A percentile compares a stretch with the other conserved stretches of the same genome.
Evolutionary conservation across 2,797 vertebrate species (phyloP).

Genomic region (Anguilla pacifica): DNA sequence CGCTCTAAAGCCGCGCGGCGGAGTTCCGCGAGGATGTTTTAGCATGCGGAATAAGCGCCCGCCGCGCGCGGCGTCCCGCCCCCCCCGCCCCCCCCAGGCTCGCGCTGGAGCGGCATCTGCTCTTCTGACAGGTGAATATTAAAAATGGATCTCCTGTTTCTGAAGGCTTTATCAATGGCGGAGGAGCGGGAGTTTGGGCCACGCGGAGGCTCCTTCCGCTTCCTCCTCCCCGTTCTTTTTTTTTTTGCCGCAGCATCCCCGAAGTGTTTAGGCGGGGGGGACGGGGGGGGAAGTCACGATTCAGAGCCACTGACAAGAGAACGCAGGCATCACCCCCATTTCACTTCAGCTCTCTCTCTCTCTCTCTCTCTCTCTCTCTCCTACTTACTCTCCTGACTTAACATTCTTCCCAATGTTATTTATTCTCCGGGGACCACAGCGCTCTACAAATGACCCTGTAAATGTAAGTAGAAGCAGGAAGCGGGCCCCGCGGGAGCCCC

Average conservation of each 20-base stretch:
- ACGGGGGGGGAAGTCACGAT: not conserved
- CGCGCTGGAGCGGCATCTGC: constrained; percentile 54
- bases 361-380: constrained; percentile 31
- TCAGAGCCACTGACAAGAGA: not conserved
- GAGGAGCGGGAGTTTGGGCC: constrained; percentile 35
- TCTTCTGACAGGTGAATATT: constrained; percentile 53
- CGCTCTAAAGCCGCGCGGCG: constrained; percentile 25
- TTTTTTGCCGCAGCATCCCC: not conserved
- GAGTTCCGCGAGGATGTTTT: constrained; percentile 22
- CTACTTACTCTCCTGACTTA: constrained; percentile 15
- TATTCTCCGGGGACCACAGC: constrained; percentile 50
- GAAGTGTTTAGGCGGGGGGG: not conserved
- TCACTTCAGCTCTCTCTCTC: constrained; percentile 32
- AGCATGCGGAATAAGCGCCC: constrained; percentile 44
- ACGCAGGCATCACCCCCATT: constrained; percentile 4
- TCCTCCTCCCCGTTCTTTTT: not conserved
- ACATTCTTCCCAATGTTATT: constrained; percentile 41
- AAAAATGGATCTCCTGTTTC: constrained; percentile 53
- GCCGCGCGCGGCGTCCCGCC: constrained; percentile 50
- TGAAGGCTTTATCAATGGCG: constrained; percentile 40
- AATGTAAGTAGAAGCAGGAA: constrained; percentile 53
- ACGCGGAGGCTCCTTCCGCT: constrained; percentile 17
- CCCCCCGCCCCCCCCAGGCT: constrained; percentile 46
- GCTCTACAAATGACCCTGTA: constrained; percentile 54
- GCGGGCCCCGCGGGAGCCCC: constrained; percentile 32